Conservation (phyloP, 1,140 invertebrate genomes). For the Panonychus citri region DNA sequence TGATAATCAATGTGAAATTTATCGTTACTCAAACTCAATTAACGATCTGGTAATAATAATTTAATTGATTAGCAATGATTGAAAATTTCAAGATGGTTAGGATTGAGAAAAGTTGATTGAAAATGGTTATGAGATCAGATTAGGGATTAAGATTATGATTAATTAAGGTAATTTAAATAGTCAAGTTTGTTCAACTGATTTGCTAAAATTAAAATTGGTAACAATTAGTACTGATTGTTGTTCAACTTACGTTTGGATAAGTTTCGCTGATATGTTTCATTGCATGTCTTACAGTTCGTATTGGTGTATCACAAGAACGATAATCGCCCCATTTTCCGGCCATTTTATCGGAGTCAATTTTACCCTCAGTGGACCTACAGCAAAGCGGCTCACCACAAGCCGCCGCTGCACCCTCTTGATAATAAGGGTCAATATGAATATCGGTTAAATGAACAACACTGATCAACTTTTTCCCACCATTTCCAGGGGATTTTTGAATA, state of each 20-base stretch:
- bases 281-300: conserved; percentile 70
- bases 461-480: conserved; percentile 2
- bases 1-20: no score
- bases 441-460: conserved; percentile 80
- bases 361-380: conserved; percentile 36
- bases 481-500: no score
- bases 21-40: no score
- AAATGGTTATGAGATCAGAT: no score
- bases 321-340: conserved; percentile 85
- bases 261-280: conserved; percentile 58
- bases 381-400: conserved; percentile 73
- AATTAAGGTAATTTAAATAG: no score
- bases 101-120: no score
- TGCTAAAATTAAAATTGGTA: no score
- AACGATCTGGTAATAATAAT: no score
- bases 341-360: conserved; percentile 39
- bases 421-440: conserved; percentile 78
- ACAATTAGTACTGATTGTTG: neutral
- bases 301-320: conserved; percentile 62
- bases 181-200: no score
- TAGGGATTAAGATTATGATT: no score
- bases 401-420: conserved; percentile 65
- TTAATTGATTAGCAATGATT: no score
- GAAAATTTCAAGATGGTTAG: no score
- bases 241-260: conserved; percentile 25